phyloP scores from a whole-genome alignment of 2,113 vertebrate species.

The Poeciliopsis retropinna region DNA sequence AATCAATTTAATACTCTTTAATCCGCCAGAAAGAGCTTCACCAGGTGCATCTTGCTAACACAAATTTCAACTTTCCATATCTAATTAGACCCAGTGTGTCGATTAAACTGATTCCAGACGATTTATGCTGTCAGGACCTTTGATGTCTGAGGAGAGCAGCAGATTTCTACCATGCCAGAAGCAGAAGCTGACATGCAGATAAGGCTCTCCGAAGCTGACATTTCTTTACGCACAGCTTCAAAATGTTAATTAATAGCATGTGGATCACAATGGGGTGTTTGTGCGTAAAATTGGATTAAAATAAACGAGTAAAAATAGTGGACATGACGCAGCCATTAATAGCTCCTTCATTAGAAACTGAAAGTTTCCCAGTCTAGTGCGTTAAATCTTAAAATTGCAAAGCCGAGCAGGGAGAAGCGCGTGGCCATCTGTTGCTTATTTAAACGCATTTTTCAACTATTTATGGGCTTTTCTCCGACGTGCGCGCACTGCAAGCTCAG shows the following conservation, averaged over 20 bases:
- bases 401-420: background rate
- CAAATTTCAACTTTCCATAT: conserved; percentile 8
- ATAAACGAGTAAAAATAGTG: background rate
- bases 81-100: conserved; percentile 1
- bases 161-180: background rate
- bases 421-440: background rate
- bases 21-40: background rate
- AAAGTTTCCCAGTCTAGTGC: background rate
- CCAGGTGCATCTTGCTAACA: background rate
- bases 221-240: background rate
- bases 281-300: background rate
- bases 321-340: background rate
- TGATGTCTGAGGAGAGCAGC: background rate
- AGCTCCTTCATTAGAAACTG: background rate
- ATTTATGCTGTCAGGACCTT: background rate
- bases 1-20: background rate
- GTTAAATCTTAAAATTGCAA: background rate
- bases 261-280: background rate
- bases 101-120: background rate
- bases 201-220: background rate
- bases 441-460: background rate
- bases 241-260: background rate
- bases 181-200: background rate
- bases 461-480: conserved; percentile 4
- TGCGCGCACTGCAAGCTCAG: background rate